A percentile compares a stretch with the other conserved stretches of the same genome.
These are phyloP conservation scores for Isichthys henryi DNA, from an alignment of 2,113 vertebrate species.

Conservation along the genomic window DNA sequence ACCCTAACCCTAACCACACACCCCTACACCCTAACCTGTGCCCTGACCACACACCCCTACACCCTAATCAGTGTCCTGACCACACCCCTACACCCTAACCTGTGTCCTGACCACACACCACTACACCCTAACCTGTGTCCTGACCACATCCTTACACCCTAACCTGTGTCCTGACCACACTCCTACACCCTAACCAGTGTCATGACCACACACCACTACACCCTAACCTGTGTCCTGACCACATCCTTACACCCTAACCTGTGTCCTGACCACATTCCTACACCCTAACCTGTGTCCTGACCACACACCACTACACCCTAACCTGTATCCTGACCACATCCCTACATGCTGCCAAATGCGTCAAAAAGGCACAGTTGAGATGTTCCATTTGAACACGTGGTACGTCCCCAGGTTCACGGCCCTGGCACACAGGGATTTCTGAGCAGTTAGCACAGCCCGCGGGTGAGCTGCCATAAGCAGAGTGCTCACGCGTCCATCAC, in stretches of 20 bases:
- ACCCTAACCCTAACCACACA: background rate
- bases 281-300: background rate
- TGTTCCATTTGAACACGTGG: background rate
- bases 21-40: background rate
- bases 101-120: too few relatives aligned
- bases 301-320: too few relatives aligned
- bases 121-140: too few relatives aligned
- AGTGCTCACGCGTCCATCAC: background rate
- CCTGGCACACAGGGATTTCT: background rate
- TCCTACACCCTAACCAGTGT: too few relatives aligned
- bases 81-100: too few relatives aligned
- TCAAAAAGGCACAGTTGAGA: background rate
- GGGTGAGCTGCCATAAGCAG: background rate
- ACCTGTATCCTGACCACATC: background rate
- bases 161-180: too few relatives aligned
- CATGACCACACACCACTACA: too few relatives aligned
- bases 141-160: too few relatives aligned
- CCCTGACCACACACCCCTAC: too few relatives aligned
- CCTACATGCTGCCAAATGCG: background rate
- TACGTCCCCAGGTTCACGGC: background rate
- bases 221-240: background rate
- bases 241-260: too few relatives aligned
- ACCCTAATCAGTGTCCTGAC: too few relatives aligned
- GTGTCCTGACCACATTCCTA: background rate
- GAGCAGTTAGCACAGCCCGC: background rate